Evolutionary conservation across 2,797 vertebrate genomes (phyloP), one percentile per base, ranked within the genome.

Genomic region (Champsocephalus esox): DNA sequence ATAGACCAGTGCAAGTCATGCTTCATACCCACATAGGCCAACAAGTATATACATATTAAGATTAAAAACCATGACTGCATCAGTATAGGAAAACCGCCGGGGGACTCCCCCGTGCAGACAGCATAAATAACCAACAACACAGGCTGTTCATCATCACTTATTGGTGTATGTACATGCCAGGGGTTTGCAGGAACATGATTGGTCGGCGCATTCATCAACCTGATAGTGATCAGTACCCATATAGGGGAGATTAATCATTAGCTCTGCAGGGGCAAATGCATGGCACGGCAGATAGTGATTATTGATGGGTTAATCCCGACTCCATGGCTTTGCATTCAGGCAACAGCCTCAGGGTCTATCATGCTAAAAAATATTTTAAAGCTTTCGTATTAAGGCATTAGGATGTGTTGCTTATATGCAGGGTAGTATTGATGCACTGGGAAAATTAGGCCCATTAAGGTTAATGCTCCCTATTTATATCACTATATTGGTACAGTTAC

Each of bases 181-280:
- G 92, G 95, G 92, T 97, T 96, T 97, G 94, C 95, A 93, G 95
- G 96, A 97, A 98, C 96, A 97, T 98, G 97, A 99, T 98, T 99
- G 97, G 97, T 96, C 92, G 94, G 96, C 95, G 95, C 96, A 99
- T 99, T 98, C 98, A 99, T 99, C 98, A 99, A 97, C 96, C 96
- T 96, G 98, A 99, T 99, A 99, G 95, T 93, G 96, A 99, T 99
- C 98, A 81, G 96, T 95, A n/a, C 94, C 95, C 93, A 95, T 96
- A 94, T 95, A 97, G 96, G 93, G 96, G 94, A 96, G 95, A 98
- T 97, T 97, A 98, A 99, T 98, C 96, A 99, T 99, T 98, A 98
- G 96, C 92, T 94, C 94, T 94, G 92, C 94, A 90, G 95, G 97
- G 96, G 94, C 94, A 95, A 96, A 95, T 94, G 95, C 95, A 95